Base-by-base conservation (phyloP, 2,113 vertebrate species). In the Sisor rabdophorus region DNA sequence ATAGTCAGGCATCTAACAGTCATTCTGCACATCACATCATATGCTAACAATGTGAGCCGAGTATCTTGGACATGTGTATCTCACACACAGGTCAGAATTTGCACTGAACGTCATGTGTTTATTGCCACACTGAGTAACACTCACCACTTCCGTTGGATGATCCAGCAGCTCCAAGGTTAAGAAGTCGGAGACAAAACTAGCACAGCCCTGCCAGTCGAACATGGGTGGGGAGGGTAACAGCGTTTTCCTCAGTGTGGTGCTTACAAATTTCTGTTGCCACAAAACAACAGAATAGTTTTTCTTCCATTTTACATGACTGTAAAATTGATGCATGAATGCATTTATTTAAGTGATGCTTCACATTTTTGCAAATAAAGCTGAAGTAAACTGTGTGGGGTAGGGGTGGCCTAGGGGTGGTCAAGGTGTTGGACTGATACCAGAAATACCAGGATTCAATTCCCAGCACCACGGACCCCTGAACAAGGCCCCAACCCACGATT, bases 181-280 rank as follows among this genome's bases (percentile, higher is more conserved):
- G 79, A 90, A 95, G 78, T 95, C 88, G 0, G 94, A 87, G 68
- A 98, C 89, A 0, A 98, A 97, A 58, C 86, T 88, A 52, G 96
- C 92, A 4, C 94, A 95, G 74, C 87, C 89, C 32, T 92, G 86
- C 97, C 96, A 98, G 83, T 81, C 77, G 64, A 91, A 92, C 30
- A 98, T 84, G 4, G 95, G 91, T 0, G 87, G 72, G 61, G 91
- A 89, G 2, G 86, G 82, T 13, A 93, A 82, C 26, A 93, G 64
- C 0, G 94, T 93, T 58, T 92, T 93, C 32, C 92, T 92, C 63
- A 98, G 22, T 0, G 93, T 94, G 0, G 93, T 96, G 47, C 95
- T 95, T 76, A 98, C 94, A 80, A 97, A 98, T 84, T 99, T 99
- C 97, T 99, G 79, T 75, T 56, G 68, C 44, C 4, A 10, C 36